A percentile compares a stretch with the other conserved stretches of the same genome.
phyloP scores from a whole-genome alignment of 2,888 invertebrate species.

The Agriopis marginaria region DNA sequence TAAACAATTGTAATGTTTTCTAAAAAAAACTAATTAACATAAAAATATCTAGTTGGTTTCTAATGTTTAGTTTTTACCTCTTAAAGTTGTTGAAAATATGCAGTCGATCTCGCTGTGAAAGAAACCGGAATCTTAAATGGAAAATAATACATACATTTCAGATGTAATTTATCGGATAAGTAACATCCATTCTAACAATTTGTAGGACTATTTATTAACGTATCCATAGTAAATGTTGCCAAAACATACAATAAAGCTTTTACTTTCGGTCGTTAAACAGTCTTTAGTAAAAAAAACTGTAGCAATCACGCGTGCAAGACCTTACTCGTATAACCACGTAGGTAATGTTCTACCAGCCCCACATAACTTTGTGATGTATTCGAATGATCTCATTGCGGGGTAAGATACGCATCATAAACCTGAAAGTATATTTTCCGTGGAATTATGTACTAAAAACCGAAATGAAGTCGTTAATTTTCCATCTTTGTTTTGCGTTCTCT shows the following conservation, averaged over 20 bases:
- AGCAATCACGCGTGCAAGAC: constrained; percentile 21
- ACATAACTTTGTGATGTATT: constrained; percentile 44
- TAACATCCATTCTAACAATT: neutral
- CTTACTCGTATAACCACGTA: constrained; percentile 23
- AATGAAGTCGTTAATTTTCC: constrained; percentile 39
- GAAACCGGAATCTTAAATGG: too few relatives aligned
- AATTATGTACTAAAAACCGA: constrained; percentile 40
- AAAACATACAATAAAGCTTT: neutral
- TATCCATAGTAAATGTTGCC: neutral
- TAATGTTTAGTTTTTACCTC: too few relatives aligned
- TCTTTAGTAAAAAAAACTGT: constrained; percentile 13
- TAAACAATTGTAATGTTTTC: too few relatives aligned
- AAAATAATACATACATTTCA: too few relatives aligned
- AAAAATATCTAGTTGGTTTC: too few relatives aligned
- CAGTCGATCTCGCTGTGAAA: too few relatives aligned
- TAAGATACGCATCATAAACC: constrained; percentile 39
- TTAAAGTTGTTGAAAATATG: too few relatives aligned
- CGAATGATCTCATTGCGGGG: constrained; percentile 39
- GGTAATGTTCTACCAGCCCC: constrained; percentile 34
- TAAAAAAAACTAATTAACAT: too few relatives aligned
- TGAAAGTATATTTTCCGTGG: constrained; percentile 34
- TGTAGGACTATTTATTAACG: neutral
- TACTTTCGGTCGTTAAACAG: constrained; percentile 1
- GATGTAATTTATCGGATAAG: neutral
- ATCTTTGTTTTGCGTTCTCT: constrained; percentile 37